Evolutionary conservation across 2,888 invertebrate genomes (phyloP), one percentile per base, ranked within the genome.

Genomic region (Cynaeus angustus): DNA sequence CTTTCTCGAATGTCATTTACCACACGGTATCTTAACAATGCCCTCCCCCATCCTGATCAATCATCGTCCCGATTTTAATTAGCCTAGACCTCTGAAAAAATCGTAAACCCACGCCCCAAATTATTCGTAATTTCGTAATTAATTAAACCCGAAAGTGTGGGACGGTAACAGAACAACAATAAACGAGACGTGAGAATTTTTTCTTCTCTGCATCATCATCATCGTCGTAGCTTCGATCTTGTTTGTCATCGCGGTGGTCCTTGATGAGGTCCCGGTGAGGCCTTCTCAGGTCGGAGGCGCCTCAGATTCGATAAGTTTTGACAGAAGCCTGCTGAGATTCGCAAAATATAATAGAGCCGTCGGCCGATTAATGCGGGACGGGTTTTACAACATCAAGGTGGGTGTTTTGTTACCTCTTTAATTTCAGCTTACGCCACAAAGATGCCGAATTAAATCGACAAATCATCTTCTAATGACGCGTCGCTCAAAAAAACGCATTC

Each of bases 201-300:
- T 50, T 61, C 45, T 61, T 50, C 10, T 58, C 56, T 28, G 52
- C 48, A 61, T 56, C 59, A 38, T 59, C 37, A 12, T 59, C 37
- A 12, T 45, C 37, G n/a, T 48, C 9, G 37, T 28, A 48, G 26
- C 52, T 64, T 52, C 58, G 46, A 68, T 73, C 70, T 75, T 68
- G 73, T 74, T 72, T 69, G 70, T 67, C 68, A 65, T 71, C 62
- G 59, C 68, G 69, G 65, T 72, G 71, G 74, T 72, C 73, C 74
- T 73, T 72, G 77, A 70, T 72, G 71, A 66, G 68, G 75, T 66
- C 74, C 67, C 66, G 77, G 67, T 69, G 70, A 65, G 69, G 75
- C 69, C 75, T 70, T 69, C 62, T 46, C 58, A 50, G 52, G 41
- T 55, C 53, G 46, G 68, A 70, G 68, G 73, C 70, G 69, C 66